A percentile compares a stretch with the other conserved stretches of the same genome.
Evolutionary conservation across 2,113 vertebrate species (phyloP).

Genomic region (Ginglymostoma cirratum): DNA sequence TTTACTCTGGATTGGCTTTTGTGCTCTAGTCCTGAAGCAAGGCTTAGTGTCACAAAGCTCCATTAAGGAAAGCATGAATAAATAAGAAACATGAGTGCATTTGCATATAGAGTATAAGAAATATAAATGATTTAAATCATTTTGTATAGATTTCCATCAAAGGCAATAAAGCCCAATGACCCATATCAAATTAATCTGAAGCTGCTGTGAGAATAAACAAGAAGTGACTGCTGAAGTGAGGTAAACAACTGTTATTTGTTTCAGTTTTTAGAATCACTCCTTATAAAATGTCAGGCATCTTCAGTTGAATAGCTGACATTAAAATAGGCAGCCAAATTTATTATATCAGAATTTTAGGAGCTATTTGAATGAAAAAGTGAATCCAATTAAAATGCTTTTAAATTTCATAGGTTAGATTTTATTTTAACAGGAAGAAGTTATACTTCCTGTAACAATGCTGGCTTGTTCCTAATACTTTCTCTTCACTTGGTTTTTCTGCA

Average conservation of each 20-base stretch:
- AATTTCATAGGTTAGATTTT: not conserved
- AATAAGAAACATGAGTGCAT: too few species aligned
- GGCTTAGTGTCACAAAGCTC: too few species aligned
- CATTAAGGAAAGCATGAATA: too few species aligned
- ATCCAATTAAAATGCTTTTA: not conserved
- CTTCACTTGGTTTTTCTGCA: not conserved
- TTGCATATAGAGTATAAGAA: too few species aligned
- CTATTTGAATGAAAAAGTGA: not conserved
- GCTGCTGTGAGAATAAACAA: not conserved
- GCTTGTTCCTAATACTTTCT: not conserved
- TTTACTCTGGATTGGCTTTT: too few species aligned
- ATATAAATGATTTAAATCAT: not conserved
- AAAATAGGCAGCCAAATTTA: not conserved
- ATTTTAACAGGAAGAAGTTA: not conserved
- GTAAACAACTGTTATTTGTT: not conserved
- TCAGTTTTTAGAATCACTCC: not conserved
- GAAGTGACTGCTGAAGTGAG: not conserved
- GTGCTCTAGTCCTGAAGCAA: too few species aligned
- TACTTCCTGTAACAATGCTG: not conserved
- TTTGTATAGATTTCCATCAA: not conserved
- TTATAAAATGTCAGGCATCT: not conserved
- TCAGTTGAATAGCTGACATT: not conserved
- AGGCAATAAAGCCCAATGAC: not conserved
- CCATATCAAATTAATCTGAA: not conserved
- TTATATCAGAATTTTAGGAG: not conserved